Evolutionary conservation across 2,113 vertebrate species (phyloP), one percentile per base, ranked within the genome.

Genomic region (cattle (Bos taurus)): DNA sequence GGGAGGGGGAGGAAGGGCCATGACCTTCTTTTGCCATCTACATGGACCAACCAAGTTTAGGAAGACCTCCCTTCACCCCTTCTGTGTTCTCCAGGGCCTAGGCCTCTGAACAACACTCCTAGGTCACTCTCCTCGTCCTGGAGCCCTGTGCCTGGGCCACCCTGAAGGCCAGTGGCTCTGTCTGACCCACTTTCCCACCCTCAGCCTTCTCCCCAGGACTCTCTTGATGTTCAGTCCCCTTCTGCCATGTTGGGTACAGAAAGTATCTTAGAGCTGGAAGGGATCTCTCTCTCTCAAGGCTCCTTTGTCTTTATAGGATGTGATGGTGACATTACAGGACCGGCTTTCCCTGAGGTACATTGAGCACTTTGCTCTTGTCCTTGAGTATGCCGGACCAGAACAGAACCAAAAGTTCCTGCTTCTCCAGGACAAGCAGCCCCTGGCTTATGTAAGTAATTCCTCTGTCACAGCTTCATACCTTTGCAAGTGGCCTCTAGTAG

Each of bases 281-380:
- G 8, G 25, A 30, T 82, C 46, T 74, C 17, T 46, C 17, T 46
- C 19, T 92, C 30, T 97, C 92, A 98, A 85, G 85, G 48, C 46
- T 91, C 84, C 90, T 91, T 95, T 95, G 59, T 97, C 54, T 97
- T 91, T 84, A 88, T 94, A 99, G 99, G 99, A 99, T 95, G 99
- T 99, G 98, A 99, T 99, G 98, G 99, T 99, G 90, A 99, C 99
- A 0, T 97, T 99, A 98, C 99, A 99, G 98, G 99, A 99, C 98
- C 99, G 99, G 86, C 99, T 99, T 96, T 99, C 99, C n/a, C 98
- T 99, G 95, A 99, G 99, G 86, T 99, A 99, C 98, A 99, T 99
- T 40, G 99, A 99, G 98, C 99, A 99, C 97, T 99, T 99, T 97
- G 99, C 99, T 97, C 99, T 99, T 94, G 99, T 99, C 98, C 99